Percentiles rank a stretch among this genome's conserved stretches.
These are phyloP conservation scores for Teleogryllus oceanicus DNA, from an alignment of 2,888 invertebrate species.

Conservation along the genomic window DNA sequence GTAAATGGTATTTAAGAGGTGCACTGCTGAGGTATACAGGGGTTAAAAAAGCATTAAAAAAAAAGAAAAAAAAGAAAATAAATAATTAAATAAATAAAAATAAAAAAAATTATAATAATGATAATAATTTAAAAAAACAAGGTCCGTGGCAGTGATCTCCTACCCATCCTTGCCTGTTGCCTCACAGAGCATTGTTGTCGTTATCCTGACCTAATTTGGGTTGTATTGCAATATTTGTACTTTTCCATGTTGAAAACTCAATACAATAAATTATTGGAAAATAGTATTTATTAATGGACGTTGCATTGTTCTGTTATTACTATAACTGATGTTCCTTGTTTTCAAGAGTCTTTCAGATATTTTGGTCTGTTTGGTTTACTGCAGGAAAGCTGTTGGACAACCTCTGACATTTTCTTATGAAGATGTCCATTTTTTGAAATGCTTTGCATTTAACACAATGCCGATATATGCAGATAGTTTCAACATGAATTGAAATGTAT, in stretches of 20 bases:
- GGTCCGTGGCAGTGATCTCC: neutral
- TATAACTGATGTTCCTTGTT: slow-evolving; percentile 20
- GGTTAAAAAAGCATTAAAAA: no score
- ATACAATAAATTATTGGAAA: slow-evolving; percentile 55
- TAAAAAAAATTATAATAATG: no score
- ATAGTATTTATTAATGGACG: slow-evolving; percentile 38
- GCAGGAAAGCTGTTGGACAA: neutral
- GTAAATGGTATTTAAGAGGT: neutral
- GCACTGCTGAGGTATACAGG: neutral
- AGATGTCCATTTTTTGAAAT: neutral
- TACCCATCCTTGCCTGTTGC: slow-evolving; percentile 20
- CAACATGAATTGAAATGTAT: slow-evolving; percentile 4
- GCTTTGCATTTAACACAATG: slow-evolving; percentile 10
- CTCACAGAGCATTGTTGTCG: slow-evolving; percentile 33
- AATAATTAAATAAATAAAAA: no score
- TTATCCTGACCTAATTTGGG: slow-evolving; percentile 41
- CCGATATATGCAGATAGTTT: neutral
- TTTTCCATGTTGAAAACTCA: slow-evolving; percentile 60
- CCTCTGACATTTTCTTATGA: neutral
- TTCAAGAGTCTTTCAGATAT: slow-evolving; percentile 20
- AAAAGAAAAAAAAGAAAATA: no score
- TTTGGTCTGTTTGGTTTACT: slow-evolving; percentile 12
- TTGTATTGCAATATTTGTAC: slow-evolving; percentile 61
- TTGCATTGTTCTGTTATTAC: slow-evolving; percentile 24
- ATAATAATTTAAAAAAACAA: no score